Conservation (phyloP, 2,888 invertebrate genomes). For the Diogma glabrata region DNA sequence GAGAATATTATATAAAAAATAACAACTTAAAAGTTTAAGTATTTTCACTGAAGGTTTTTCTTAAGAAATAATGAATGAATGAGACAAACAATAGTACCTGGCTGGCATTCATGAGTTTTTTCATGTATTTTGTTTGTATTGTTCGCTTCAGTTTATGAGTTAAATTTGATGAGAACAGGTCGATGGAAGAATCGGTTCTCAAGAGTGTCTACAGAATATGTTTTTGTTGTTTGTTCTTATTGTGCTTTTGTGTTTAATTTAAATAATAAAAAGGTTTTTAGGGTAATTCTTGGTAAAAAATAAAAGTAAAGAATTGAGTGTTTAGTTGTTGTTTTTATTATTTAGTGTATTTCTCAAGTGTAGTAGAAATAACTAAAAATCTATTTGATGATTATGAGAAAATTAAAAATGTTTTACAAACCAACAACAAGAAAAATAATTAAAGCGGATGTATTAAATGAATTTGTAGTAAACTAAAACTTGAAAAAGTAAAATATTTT, state of each 20-base stretch:
- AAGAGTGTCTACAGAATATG: not conserved
- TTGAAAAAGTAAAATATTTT: too few relatives aligned
- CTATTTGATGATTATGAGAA: slow-evolving; percentile 3
- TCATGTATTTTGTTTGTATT: too few relatives aligned
- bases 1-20: too few relatives aligned
- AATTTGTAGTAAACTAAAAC: slow-evolving; percentile 4
- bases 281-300: not conserved
- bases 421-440: not conserved
- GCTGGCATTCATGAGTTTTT: slow-evolving; percentile 6
- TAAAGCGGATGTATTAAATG: slow-evolving; percentile 5
- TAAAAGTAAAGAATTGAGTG: not conserved
- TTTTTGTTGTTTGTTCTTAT: not conserved
- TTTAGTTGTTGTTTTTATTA: not conserved
- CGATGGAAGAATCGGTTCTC: not conserved
- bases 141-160: slow-evolving; percentile 9
- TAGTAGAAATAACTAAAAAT: too few relatives aligned
- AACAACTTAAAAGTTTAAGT: too few relatives aligned
- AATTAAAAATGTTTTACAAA: slow-evolving; percentile 7
- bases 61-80: slow-evolving; percentile 1
- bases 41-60: too few relatives aligned
- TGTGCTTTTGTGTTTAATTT: not conserved
- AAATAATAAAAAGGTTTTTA: not conserved
- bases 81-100: slow-evolving; percentile 6
- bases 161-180: slow-evolving; percentile 7
- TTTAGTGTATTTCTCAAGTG: too few relatives aligned